phyloP scores from a whole-genome alignment of 2,888 invertebrate species.

The Drosophila nr. perissopoda region DNA sequence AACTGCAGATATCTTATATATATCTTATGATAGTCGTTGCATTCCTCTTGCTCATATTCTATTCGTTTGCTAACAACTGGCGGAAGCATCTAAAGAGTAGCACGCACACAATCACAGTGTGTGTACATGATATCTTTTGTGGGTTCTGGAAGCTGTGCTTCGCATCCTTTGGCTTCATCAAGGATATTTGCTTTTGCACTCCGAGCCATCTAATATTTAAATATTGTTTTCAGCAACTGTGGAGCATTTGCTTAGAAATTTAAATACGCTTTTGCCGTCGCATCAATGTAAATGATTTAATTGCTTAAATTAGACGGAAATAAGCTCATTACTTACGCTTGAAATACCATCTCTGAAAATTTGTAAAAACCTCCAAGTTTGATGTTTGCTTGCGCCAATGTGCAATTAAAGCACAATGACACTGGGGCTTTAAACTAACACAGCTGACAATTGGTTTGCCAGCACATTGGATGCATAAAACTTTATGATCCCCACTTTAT shows the following conservation, averaged over 20 bases:
- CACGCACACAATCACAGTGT: conserved; percentile 25
- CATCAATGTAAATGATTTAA: conserved; percentile 56
- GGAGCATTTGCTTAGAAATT: conserved; percentile 47
- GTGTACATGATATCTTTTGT: conserved; percentile 50
- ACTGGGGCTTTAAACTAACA: conserved; percentile 52
- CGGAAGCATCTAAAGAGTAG: conserved; percentile 41
- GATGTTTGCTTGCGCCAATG: conserved; percentile 8
- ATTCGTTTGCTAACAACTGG: conserved; percentile 5
- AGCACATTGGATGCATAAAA: conserved; percentile 69
- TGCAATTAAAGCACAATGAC: conserved; percentile 32
- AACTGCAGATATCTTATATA: conserved; percentile 32
- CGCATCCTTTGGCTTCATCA: conserved; percentile 37
- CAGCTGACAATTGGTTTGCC: conserved; percentile 67
- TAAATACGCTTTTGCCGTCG: conserved; percentile 39
- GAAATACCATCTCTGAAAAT: conserved; percentile 21
- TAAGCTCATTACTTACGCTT: conserved; percentile 34
- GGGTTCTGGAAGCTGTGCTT: conserved; percentile 19
- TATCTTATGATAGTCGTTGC: conserved; percentile 32
- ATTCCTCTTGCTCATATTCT: conserved; percentile 24
- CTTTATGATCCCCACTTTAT: conserved; percentile 58
- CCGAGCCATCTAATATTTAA: conserved; percentile 58
- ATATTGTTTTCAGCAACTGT: conserved; percentile 52
- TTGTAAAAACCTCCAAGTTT: conserved; percentile 32
- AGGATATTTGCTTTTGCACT: conserved; percentile 27
- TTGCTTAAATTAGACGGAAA: conserved; percentile 58